phyloP scores from a whole-genome alignment of 2,113 vertebrate species.

The Psephotus haematonotus region DNA sequence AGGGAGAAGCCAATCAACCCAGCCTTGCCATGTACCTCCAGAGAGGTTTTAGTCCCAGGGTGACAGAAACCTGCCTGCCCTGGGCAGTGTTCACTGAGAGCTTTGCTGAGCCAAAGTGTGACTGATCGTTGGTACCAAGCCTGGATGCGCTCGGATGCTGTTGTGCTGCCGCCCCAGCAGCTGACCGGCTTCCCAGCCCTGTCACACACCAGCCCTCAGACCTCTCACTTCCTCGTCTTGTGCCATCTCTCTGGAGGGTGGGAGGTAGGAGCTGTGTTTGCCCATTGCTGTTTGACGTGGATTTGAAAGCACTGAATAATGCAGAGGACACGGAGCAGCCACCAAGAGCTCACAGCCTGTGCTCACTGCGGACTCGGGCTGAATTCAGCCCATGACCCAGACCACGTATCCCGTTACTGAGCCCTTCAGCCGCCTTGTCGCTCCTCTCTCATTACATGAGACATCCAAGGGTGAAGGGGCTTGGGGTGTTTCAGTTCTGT shows the following conservation, averaged over 20 bases:
- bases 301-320: background rate
- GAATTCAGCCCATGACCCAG: background rate
- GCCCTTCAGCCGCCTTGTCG: background rate
- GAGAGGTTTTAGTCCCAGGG: background rate
- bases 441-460: background rate
- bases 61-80: background rate
- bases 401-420: background rate
- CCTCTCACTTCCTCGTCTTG: background rate
- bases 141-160: background rate
- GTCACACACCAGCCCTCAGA: background rate
- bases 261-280: background rate
- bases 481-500: background rate
- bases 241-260: background rate
- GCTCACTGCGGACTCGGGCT: background rate
- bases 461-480: background rate
- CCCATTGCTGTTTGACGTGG: rapidly evolving
- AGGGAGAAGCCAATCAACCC: background rate
- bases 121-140: background rate
- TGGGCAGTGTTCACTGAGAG: rapidly evolving
- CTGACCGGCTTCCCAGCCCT: background rate
- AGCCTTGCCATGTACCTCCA: rapidly evolving
- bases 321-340: background rate
- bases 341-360: background rate
- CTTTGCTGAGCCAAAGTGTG: background rate
- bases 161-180: background rate